Evolutionary conservation across 2,113 vertebrate species (phyloP).

Genomic region (Gnathonemus longibarbis): DNA sequence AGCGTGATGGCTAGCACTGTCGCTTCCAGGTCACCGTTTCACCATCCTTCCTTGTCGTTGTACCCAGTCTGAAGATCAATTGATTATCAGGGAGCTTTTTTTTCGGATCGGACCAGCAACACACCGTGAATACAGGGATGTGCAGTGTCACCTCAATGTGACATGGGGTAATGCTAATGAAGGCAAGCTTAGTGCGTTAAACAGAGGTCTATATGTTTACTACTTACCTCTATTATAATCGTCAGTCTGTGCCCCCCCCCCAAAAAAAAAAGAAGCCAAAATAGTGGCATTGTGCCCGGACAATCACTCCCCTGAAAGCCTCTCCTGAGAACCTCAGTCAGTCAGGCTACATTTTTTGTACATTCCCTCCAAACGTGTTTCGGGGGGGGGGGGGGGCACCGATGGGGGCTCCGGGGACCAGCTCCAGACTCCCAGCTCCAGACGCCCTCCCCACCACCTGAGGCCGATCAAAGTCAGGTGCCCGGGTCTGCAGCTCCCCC

Average conservation of each 20-base stretch:
- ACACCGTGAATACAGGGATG: not conserved
- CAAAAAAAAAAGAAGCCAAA: not conserved
- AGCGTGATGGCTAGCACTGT: not conserved
- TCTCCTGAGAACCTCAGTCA: not conserved
- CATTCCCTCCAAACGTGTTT: not conserved
- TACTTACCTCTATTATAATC: not conserved
- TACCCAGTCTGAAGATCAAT: not conserved
- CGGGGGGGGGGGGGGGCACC: not conserved
- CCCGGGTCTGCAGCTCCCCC: not conserved
- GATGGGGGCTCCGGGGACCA: not conserved
- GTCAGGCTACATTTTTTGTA: not conserved
- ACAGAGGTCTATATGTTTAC: not conserved
- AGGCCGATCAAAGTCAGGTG: not conserved
- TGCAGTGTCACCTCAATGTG: not conserved
- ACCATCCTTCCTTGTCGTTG: not conserved
- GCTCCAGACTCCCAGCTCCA: not conserved
- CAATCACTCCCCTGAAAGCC: not conserved
- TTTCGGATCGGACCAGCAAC: not conserved
- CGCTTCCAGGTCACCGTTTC: not conserved
- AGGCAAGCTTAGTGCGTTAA: not conserved
- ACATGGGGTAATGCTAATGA: not conserved
- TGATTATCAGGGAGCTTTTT: not conserved
- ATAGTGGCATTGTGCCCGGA: not conserved
- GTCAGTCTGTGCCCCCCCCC: not conserved
- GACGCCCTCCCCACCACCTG: not conserved